Percentiles rank a stretch among this genome's conserved stretches.
Conservation (phyloP, 2,113 vertebrate species). For the Thamnaconus septentrionalis region DNA sequence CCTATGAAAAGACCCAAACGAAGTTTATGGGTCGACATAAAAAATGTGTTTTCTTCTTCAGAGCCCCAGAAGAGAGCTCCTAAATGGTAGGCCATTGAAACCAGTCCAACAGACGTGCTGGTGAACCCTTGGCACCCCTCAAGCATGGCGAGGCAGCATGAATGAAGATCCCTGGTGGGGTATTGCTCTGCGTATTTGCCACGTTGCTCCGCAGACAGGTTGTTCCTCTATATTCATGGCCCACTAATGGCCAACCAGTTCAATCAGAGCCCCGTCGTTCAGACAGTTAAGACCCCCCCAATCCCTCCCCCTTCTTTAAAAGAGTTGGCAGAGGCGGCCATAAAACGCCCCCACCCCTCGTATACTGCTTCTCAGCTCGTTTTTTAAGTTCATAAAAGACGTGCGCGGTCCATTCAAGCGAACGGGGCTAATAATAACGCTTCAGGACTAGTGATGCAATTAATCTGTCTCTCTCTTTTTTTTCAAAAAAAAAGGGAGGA, state of each 20-base stretch:
- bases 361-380: conserved; percentile 67
- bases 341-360: conserved; percentile 58
- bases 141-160: conserved; percentile 77
- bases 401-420: conserved; percentile 92
- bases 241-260: conserved; percentile 88
- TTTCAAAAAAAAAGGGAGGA: conserved; percentile 65
- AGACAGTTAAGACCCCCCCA: conserved; percentile 72
- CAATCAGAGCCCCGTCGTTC: conserved; percentile 78
- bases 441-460: conserved; percentile 91
- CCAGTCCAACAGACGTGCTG: conserved; percentile 78
- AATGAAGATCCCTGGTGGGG: conserved; percentile 84
- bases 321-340: conserved; percentile 57
- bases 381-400: conserved; percentile 76
- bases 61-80: conserved; percentile 64
- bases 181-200: conserved; percentile 79
- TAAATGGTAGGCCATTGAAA: conserved; percentile 79
- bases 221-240: conserved; percentile 85
- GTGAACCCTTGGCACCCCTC: conserved; percentile 84
- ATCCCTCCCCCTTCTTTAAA: no score
- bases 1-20: conserved; percentile 57
- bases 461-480: conserved; percentile 88
- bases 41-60: conserved; percentile 73
- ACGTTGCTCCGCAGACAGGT: conserved; percentile 81
- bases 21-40: conserved; percentile 76
- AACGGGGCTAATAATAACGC: conserved; percentile 79